A percentile compares a stretch with the other conserved stretches of the same genome.
These are phyloP conservation scores for Dreissena polymorpha DNA, from an alignment of 1,140 invertebrate species.

Conservation along the genomic window DNA sequence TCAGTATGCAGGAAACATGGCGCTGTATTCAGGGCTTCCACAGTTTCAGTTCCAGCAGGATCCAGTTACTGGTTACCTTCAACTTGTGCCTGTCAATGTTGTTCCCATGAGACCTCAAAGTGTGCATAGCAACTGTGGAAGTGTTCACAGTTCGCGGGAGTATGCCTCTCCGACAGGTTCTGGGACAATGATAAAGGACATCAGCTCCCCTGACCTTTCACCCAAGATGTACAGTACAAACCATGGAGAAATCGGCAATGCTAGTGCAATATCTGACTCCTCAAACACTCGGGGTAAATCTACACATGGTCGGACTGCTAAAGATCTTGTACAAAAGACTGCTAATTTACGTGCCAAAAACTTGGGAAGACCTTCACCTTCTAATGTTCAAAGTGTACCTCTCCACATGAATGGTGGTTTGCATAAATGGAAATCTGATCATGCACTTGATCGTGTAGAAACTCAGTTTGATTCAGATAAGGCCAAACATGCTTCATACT, in stretches of 20 bases:
- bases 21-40: constrained; percentile 56
- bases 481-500: constrained; percentile 42
- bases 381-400: constrained; percentile 16
- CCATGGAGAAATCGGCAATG: constrained; percentile 48
- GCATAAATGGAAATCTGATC: constrained; percentile 47
- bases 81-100: constrained; percentile 69
- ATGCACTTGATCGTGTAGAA: constrained; percentile 36
- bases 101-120: constrained; percentile 55
- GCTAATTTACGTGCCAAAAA: constrained; percentile 60
- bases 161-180: constrained; percentile 50
- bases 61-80: constrained; percentile 72
- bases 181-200: constrained; percentile 28
- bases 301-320: constrained; percentile 58
- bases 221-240: constrained; percentile 26
- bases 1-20: constrained; percentile 57
- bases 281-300: constrained; percentile 13
- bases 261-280: constrained; percentile 45
- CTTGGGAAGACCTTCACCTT: constrained; percentile 42
- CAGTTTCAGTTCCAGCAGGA: constrained; percentile 75
- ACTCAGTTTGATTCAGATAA: constrained; percentile 40
- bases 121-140: constrained; percentile 52
- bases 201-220: constrained; percentile 41
- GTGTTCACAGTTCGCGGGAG: constrained; percentile 43
- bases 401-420: constrained; percentile 14
- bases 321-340: constrained; percentile 63